phyloP scores from a whole-genome alignment of 2,797 vertebrate species.

The Acanthiza pusilla region DNA sequence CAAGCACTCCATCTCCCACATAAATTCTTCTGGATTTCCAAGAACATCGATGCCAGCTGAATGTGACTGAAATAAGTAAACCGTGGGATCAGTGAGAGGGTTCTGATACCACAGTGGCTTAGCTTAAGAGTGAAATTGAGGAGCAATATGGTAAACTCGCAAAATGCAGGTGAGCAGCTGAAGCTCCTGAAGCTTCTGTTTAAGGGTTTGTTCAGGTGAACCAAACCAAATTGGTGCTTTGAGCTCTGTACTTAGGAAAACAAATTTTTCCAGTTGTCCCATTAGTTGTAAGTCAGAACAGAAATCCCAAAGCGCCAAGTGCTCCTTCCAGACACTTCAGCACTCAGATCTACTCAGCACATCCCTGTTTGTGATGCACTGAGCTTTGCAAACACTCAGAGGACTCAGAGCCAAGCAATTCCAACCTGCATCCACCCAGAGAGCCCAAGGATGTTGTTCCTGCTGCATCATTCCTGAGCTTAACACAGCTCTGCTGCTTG shows the following conservation, averaged over 20 bases:
- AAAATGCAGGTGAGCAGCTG: not conserved
- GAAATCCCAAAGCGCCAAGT: not conserved
- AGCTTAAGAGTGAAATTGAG: not conserved
- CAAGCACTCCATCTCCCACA: conserved; percentile 21
- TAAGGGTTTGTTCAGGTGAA: not conserved
- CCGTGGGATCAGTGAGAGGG: not conserved
- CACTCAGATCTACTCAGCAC: not conserved
- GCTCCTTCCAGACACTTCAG: not conserved
- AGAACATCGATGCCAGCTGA: not conserved
- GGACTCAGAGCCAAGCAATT: not conserved
- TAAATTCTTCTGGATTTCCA: conserved; percentile 51
- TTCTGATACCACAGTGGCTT: not conserved
- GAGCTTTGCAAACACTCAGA: not conserved
- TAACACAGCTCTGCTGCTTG: not conserved
- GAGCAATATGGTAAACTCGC: not conserved
- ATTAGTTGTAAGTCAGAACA: not conserved
- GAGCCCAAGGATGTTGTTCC: not conserved
- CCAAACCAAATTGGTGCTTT: not conserved
- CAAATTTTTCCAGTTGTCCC: not conserved
- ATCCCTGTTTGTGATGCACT: not conserved
- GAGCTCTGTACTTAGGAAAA: not conserved
- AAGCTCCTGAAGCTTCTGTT: not conserved
- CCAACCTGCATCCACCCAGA: not conserved
- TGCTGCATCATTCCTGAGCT: not conserved
- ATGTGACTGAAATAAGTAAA: not conserved